These are phyloP conservation scores for Tridacna crocea DNA, from an alignment of 2,888 invertebrate species.

Conservation along the genomic window DNA sequence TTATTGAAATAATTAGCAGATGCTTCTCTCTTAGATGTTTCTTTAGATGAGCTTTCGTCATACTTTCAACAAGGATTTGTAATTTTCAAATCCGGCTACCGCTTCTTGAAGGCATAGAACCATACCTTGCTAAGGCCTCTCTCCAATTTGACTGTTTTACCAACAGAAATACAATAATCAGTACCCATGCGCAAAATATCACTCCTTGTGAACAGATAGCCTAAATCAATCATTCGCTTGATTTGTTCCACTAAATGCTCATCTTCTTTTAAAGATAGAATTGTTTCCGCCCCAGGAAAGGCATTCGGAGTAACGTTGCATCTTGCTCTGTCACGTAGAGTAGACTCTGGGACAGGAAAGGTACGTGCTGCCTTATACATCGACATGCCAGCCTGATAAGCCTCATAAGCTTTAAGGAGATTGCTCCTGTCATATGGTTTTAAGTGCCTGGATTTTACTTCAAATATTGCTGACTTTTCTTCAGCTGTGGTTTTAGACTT, in stretches of 20 bases:
- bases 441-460: too few species aligned
- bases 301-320: conserved; percentile 5
- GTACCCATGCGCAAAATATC: conserved; percentile 36
- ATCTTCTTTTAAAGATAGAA: conserved; percentile 25
- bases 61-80: too few species aligned
- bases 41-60: too few species aligned
- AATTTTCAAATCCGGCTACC: conserved; percentile 47
- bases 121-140: conserved; percentile 41
- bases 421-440: conserved; percentile 33
- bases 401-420: conserved; percentile 21
- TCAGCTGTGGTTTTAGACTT: too few species aligned
- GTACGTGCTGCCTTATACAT: conserved; percentile 24
- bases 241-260: conserved; percentile 18
- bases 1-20: too few species aligned
- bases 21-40: too few species aligned
- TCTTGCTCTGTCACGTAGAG: conserved; percentile 18
- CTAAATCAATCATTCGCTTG: conserved; percentile 39
- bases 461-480: too few species aligned
- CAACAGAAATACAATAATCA: conserved; percentile 29
- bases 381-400: conserved; percentile 27
- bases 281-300: not conserved
- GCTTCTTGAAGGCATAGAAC: conserved; percentile 48
- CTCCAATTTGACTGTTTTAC: conserved; percentile 31
- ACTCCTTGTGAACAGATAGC: conserved; percentile 35
- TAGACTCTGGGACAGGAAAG: conserved; percentile 27